phyloP scores from a whole-genome alignment of 2,113 vertebrate species.

The Puma concolor region DNA sequence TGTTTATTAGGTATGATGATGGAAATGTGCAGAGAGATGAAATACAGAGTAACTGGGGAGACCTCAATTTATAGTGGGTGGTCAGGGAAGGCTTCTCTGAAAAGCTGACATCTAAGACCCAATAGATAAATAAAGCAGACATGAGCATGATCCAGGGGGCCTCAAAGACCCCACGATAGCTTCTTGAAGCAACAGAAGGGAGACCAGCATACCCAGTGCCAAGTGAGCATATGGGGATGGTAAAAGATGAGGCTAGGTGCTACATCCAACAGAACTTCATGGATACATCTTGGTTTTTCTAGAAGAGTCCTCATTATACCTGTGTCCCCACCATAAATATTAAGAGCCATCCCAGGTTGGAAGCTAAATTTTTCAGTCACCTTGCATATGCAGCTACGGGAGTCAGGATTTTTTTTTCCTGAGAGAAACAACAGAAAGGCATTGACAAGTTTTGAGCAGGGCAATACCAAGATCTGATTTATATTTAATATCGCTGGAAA shows the following conservation, averaged over 20 bases:
- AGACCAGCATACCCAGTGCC: neutral
- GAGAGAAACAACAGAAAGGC: conserved; percentile 3
- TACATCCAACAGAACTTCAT: neutral
- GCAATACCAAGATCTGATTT: neutral
- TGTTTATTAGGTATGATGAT: neutral
- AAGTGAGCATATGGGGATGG: neutral
- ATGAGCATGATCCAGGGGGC: neutral
- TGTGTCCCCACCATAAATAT: neutral
- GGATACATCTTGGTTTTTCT: neutral
- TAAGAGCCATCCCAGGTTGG: neutral
- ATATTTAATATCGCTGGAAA: neutral
- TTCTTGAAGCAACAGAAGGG: neutral
- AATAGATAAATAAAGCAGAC: neutral
- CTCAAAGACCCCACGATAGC: neutral
- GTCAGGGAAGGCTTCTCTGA: neutral
- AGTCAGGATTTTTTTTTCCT: neutral
- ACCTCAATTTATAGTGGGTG: neutral
- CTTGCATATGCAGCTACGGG: neutral
- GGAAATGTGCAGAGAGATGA: neutral
- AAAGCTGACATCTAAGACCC: neutral
- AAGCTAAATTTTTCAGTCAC: neutral
- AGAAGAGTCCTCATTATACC: neutral
- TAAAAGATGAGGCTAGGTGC: neutral
- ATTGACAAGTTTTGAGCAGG: neutral
- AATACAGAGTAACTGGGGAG: neutral